phyloP scores from a whole-genome alignment of 2,888 invertebrate species.

The Candidula unifasciata region DNA sequence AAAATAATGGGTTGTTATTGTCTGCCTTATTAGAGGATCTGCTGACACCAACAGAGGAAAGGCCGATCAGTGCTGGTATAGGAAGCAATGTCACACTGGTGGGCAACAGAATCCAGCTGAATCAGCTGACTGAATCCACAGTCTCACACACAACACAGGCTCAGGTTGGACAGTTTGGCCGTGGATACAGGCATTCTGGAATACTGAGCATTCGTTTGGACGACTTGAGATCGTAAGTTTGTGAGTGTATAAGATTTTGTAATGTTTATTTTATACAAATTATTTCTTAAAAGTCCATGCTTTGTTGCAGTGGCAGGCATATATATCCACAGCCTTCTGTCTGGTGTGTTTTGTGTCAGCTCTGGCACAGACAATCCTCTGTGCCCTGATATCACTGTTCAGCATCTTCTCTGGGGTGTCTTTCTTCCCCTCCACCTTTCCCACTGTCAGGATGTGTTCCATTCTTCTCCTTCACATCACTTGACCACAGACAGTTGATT shows the following conservation, averaged over 20 bases:
- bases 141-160: conserved; percentile 49
- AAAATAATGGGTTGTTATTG: too few species aligned
- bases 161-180: conserved; percentile 59
- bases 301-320: too few species aligned
- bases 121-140: conserved; percentile 68
- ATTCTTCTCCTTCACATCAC: too few species aligned
- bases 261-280: background rate
- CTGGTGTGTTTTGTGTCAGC: too few species aligned
- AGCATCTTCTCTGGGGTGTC: too few species aligned
- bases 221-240: conserved; percentile 66
- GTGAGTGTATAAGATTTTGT: background rate
- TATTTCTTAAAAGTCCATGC: too few species aligned
- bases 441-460: too few species aligned
- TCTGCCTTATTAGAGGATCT: conserved; percentile 29
- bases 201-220: conserved; percentile 68
- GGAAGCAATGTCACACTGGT: conserved; percentile 89
- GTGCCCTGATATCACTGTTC: too few species aligned
- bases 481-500: too few species aligned
- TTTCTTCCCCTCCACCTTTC: too few species aligned
- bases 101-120: conserved; percentile 91
- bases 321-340: too few species aligned
- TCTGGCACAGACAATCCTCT: too few species aligned
- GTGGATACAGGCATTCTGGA: conserved; percentile 63
- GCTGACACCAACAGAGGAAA: conserved; percentile 38
- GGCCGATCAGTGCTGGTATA: conserved; percentile 81